Percentiles rank a stretch among this genome's conserved stretches.
phyloP scores from a whole-genome alignment of 1,140 invertebrate species.

The Drosophila bifasciata region DNA sequence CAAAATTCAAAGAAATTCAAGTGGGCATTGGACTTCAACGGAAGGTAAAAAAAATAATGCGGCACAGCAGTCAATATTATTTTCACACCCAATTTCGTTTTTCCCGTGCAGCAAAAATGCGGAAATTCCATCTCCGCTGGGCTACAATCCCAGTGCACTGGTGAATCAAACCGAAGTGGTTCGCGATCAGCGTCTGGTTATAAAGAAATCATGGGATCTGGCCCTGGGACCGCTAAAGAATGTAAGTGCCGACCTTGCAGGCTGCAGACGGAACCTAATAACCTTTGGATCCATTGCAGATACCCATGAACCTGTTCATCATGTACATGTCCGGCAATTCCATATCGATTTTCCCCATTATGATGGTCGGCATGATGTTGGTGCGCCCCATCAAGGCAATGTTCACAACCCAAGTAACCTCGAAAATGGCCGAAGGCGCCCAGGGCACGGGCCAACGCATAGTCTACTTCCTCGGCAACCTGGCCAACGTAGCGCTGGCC shows the following conservation, averaged over 20 bases:
- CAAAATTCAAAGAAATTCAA: constrained; percentile 74
- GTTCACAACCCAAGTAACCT: constrained; percentile 95
- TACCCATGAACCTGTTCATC: constrained; percentile 99
- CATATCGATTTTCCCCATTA: constrained; percentile 99
- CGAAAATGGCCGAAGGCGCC: constrained; percentile 98
- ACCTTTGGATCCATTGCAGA: constrained; percentile 46
- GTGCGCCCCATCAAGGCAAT: constrained; percentile 97
- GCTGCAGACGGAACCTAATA: not conserved
- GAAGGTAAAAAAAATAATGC: constrained; percentile 58
- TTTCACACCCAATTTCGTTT: constrained; percentile 1
- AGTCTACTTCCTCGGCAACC: constrained; percentile 97
- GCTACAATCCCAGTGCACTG: constrained; percentile 90
- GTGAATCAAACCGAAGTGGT: constrained; percentile 90
- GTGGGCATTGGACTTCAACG: constrained; percentile 79
- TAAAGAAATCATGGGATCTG: constrained; percentile 99
- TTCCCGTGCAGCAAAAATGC: constrained; percentile 68
- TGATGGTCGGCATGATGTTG: constrained; percentile 99
- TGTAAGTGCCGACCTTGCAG: constrained; percentile 20
- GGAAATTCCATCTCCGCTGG: constrained; percentile 91
- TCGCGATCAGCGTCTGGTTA: constrained; percentile 92
- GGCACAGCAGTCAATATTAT: not conserved
- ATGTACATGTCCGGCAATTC: constrained; percentile 99
- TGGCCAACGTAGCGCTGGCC: constrained; percentile 96
- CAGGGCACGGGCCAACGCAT: constrained; percentile 96
- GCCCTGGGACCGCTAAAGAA: constrained; percentile 93